phyloP scores from a whole-genome alignment of 2,888 invertebrate species.

The Cynaeus angustus region DNA sequence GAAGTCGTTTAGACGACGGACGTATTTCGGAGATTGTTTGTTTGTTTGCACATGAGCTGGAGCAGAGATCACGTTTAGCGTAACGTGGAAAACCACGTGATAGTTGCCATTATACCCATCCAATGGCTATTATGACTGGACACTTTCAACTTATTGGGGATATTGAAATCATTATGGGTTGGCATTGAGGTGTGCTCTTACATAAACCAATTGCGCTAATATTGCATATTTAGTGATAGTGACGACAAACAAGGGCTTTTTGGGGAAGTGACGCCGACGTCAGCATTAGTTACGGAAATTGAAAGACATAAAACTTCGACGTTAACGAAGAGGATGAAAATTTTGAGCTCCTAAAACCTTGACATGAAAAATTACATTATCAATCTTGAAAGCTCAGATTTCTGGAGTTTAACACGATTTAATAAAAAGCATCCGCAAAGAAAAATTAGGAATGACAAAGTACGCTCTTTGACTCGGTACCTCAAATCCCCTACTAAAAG shows the following conservation, averaged over 20 bases:
- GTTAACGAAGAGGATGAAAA: no score
- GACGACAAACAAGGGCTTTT: background rate
- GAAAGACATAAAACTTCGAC: no score
- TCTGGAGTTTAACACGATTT: no score
- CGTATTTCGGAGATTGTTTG: constrained; percentile 57
- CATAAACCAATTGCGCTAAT: constrained; percentile 3
- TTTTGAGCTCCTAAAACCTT: background rate
- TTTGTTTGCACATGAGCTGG: constrained; percentile 62
- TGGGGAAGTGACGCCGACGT: constrained; percentile 5
- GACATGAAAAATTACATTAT: background rate
- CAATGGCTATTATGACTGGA: constrained; percentile 55
- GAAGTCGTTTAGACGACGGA: constrained; percentile 22
- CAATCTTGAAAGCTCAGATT: no score
- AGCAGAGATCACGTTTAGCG: constrained; percentile 67
- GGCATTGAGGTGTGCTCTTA: constrained; percentile 10
- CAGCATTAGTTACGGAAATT: constrained; percentile 15
- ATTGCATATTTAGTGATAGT: background rate
- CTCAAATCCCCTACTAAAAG: no score
- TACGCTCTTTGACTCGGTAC: no score
- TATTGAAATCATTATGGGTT: constrained; percentile 22
- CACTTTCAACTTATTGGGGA: constrained; percentile 48
- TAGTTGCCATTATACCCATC: constrained; percentile 53
- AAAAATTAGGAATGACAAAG: no score
- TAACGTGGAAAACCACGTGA: constrained; percentile 71
- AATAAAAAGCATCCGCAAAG: no score